Conservation (phyloP, 2,888 invertebrate species). For the Schrankia costaestrigalis region DNA sequence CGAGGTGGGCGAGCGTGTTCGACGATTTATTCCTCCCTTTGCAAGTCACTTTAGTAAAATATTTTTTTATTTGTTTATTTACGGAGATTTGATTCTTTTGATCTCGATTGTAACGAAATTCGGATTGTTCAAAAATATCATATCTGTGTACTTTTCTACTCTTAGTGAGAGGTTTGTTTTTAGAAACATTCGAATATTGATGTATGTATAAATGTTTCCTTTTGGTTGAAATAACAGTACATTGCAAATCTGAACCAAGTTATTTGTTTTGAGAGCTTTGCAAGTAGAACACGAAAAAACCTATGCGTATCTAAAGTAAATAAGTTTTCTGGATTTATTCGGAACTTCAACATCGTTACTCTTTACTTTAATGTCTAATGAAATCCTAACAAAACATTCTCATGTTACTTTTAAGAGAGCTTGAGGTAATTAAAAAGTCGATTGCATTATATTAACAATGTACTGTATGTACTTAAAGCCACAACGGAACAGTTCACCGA, state of each 20-base stretch:
- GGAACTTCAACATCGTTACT: slow-evolving; percentile 2
- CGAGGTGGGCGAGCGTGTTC: slow-evolving; percentile 63
- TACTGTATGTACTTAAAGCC: slow-evolving; percentile 16
- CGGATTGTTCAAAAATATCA: slow-evolving; percentile 56
- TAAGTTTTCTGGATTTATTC: too few relatives aligned
- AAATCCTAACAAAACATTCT: slow-evolving; percentile 5
- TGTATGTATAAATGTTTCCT: too few relatives aligned
- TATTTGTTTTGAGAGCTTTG: too few relatives aligned
- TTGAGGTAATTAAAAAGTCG: slow-evolving; percentile 21
- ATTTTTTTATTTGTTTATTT: slow-evolving; percentile 73
- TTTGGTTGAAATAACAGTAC: neutral
- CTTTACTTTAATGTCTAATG: slow-evolving; percentile 2
- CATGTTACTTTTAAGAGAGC: slow-evolving; percentile 5
- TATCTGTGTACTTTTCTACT: slow-evolving; percentile 41
- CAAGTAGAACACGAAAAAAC: too few relatives aligned
- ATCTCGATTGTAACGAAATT: slow-evolving; percentile 66
- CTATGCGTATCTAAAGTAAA: too few relatives aligned
- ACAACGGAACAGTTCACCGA: slow-evolving; percentile 31
- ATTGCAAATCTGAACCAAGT: too few relatives aligned
- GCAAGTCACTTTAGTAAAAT: slow-evolving; percentile 64
- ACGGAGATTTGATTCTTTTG: slow-evolving; percentile 72
- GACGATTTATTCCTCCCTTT: slow-evolving; percentile 71
- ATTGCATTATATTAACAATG: slow-evolving; percentile 11
- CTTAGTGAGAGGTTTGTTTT: slow-evolving; percentile 44
- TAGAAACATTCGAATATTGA: too few relatives aligned